Evolutionary conservation across 2,888 invertebrate genomes (phyloP), one percentile per base, ranked within the genome.

Genomic region (Aleiodes leptofemur): DNA sequence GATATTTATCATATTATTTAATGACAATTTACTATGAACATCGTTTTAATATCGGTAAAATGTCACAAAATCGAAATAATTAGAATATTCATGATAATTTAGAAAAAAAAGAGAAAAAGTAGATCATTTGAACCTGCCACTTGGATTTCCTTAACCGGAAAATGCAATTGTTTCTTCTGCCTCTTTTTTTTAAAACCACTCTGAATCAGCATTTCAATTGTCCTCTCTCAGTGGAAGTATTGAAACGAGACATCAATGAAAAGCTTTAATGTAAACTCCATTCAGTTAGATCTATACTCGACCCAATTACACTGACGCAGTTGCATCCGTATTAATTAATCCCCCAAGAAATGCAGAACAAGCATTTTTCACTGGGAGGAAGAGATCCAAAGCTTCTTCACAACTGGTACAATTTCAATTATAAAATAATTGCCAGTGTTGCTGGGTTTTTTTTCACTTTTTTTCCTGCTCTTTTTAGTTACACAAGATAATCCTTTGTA

Each of bases 401-500:
- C 34, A 64, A 64, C 64, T 64, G 23, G 64, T 64, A 16, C 43
- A n/a, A 23, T 48, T 64, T 64, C 55, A 69, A 16, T 56, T 55
- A 69, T 55, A n/a, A 56, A 69, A 69, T 69, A 69, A 69, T 69
- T 64, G 64, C 43, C 61, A 61, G 64, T 23, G 14, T 43, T 16
- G 48, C 43, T 48, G 43, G 6, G 4, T 34, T 4, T 34, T 34
- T 34, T 5, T 31, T 31, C 5, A 4, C 5, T 31, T 31, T 64
- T 48, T 14, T 14, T 7, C 6, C 8, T 3, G 7, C 9, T 43
- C 43, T 11, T 43, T 43, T 11, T 56, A 48, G 76, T 74, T 74
- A 74, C 69, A 64, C 69, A 69, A 74, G 76, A 72, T 61, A 61
- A 31, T 72, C 16, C 43, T 29, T 57, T 14, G 31, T 38, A 31